These are phyloP conservation scores for Myopa tessellatipennis DNA, from an alignment of 2,888 invertebrate genomes.

Conservation along the genomic window DNA sequence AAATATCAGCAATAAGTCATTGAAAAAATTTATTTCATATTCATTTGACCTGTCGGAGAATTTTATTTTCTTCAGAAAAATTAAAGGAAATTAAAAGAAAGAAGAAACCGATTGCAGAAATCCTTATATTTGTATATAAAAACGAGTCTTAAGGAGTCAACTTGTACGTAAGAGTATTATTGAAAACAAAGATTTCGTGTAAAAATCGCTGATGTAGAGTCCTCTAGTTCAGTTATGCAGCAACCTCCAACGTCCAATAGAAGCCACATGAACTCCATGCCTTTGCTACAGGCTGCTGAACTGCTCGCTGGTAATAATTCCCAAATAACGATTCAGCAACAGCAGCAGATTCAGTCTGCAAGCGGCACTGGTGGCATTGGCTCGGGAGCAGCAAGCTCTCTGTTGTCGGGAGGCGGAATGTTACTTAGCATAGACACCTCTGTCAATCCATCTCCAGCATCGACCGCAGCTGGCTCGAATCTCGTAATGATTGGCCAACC, in stretches of 20 bases:
- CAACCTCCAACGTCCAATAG: slow-evolving; percentile 64
- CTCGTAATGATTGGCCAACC: slow-evolving; percentile 43
- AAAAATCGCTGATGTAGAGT: slow-evolving; percentile 68
- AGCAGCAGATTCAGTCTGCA: slow-evolving; percentile 46
- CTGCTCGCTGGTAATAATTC: slow-evolving; percentile 52
- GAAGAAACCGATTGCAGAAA: slow-evolving; percentile 24
- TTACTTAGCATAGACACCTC: slow-evolving; percentile 40
- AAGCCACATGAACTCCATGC: slow-evolving; percentile 58
- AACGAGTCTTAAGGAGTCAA: too few species aligned
- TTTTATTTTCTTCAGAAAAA: too few species aligned
- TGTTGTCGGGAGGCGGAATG: slow-evolving; percentile 41
- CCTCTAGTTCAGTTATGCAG: slow-evolving; percentile 69
- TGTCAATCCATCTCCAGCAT: slow-evolving; percentile 42
- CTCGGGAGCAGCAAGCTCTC: slow-evolving; percentile 42
- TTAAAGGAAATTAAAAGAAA: not conserved
- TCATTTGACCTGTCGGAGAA: too few species aligned
- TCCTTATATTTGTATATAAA: too few species aligned
- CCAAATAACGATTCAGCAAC: slow-evolving; percentile 54
- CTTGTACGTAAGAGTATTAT: too few species aligned
- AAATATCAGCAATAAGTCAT: too few species aligned
- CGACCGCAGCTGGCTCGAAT: slow-evolving; percentile 47
- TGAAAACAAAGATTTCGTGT: too few species aligned
- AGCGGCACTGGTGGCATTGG: slow-evolving; percentile 43
- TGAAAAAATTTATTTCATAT: too few species aligned
- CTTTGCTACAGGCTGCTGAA: slow-evolving; percentile 61